Conservation (phyloP, 1,140 invertebrate genomes). For the Charaxes varanes region DNA sequence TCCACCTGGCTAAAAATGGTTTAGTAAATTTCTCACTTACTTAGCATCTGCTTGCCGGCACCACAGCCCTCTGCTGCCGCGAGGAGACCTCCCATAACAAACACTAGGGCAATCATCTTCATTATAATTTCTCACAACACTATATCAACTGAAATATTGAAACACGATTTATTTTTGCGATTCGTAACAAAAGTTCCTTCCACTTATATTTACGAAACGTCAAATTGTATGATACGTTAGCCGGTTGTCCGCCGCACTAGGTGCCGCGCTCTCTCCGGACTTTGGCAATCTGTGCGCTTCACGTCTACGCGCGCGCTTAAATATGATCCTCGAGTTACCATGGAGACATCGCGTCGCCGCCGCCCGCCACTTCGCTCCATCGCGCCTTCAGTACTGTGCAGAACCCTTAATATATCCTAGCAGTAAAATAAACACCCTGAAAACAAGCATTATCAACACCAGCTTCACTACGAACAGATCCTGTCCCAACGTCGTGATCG, state of each 20-base stretch:
- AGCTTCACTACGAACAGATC: constrained; percentile 2
- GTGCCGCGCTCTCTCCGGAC: constrained; percentile 63
- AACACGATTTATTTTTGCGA: constrained; percentile 53
- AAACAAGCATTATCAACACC: constrained; percentile 1
- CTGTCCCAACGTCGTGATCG: neutral
- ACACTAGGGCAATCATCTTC: constrained; percentile 68
- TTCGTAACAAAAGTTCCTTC: constrained; percentile 65
- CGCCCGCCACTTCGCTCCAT: constrained; percentile 14
- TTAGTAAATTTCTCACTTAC: constrained; percentile 39
- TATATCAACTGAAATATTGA: constrained; percentile 54
- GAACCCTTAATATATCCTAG: constrained; percentile 9
- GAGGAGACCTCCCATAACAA: constrained; percentile 61
- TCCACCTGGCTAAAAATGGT: no score
- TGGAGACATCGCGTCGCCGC: constrained; percentile 58
- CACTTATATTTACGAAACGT: constrained; percentile 71
- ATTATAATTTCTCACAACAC: constrained; percentile 58
- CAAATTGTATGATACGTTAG: constrained; percentile 48
- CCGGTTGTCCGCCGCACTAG: constrained; percentile 61
- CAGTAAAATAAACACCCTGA: constrained; percentile 13
- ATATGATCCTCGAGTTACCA: constrained; percentile 45
- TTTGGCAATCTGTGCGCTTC: constrained; percentile 47
- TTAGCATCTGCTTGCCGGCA: constrained; percentile 55
- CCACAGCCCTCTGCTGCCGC: constrained; percentile 64
- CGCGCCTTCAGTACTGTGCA: constrained; percentile 17
- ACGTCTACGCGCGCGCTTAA: constrained; percentile 37